Base-by-base conservation (phyloP, 1,140 invertebrate genomes). In the Drosophila sucinea region DNA sequence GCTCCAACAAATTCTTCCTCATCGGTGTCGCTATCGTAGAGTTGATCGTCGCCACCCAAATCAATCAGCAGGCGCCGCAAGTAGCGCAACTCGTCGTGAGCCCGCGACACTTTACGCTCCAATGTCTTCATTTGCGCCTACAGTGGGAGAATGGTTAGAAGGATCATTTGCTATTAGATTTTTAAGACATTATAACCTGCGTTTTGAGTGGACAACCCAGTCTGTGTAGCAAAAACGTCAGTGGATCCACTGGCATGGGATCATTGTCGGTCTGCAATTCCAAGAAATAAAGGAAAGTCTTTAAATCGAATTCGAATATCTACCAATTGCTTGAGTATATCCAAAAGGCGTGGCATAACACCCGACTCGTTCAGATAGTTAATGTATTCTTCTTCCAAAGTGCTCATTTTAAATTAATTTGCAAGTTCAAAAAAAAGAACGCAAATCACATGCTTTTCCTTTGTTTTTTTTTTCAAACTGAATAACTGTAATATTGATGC, bases 121-220 rank as follows among this genome's bases (percentile, higher is more conserved):
- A 89, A 55, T 2, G 77, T 51, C 35, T 90, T 90, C 77, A 89
- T 85, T 66, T 89, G 74, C 0, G 81, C 70, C 70, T 76, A 5
- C n/a, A 25, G 4, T 5, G 3, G 1, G 1, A 10, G 7, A 23
- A 10, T 3, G 17, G 5, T 2, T 32, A 32, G 6, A 55, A 40
- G 2, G 4, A 29, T 4, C 0, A 17, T 25, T 71, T 30, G 4
- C 11, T 10, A 51, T 41, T 30, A 5, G 25, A n/a, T 35, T 2
- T 17, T 23, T 1, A 7, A 23, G 8, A 6, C 32, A 30, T 61
- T 17, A 29, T 23, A 25, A 76, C 73, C 73, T 81, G 85, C 1
- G 85, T 77, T 51, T 84, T 90, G 0, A 90, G 56, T 2, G 77
- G 84, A 44, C 80, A 90, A 1, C 70, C 73, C 2, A 89, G 32